A percentile compares a stretch with the other conserved stretches of the same genome.
Conservation (phyloP, 23 tunicate genomes). For the Ascidia mentula region DNA sequence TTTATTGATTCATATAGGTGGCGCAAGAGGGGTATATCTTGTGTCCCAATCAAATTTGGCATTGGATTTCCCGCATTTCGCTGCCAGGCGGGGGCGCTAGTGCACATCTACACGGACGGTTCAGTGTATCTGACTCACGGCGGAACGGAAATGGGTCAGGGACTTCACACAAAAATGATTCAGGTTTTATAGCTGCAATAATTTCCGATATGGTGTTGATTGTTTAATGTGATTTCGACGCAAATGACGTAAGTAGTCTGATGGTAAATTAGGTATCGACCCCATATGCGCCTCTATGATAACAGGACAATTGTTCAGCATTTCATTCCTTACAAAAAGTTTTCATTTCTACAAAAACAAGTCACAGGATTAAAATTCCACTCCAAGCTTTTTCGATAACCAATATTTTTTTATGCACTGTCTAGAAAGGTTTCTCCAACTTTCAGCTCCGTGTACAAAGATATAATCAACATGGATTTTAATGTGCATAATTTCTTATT, state of each 20-base stretch:
- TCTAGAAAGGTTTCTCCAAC: no score
- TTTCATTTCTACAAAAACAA: no score
- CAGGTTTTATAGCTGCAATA: no score
- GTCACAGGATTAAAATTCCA: no score
- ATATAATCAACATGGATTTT: no score
- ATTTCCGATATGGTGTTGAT: not conserved
- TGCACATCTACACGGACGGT: slow-evolving; percentile 50
- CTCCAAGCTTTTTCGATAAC: no score
- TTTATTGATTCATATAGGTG: slow-evolving; percentile 25
- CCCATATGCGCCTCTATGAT: no score
- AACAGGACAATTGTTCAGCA: no score
- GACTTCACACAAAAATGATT: slow-evolving; percentile 46
- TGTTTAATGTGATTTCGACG: not conserved
- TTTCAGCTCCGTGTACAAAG: no score
- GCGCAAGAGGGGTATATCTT: slow-evolving; percentile 36
- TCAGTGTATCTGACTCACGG: slow-evolving; percentile 46
- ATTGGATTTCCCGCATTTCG: slow-evolving; percentile 16
- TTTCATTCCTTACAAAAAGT: no score
- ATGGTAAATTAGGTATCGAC: not conserved
- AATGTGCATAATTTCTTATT: no score
- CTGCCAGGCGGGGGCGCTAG: slow-evolving; percentile 55
- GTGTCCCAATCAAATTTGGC: slow-evolving; percentile 35
- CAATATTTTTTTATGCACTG: not conserved
- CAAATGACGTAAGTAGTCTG: not conserved
- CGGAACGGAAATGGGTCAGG: slow-evolving; percentile 69